These are phyloP conservation scores for Orthonyx spaldingii DNA, from an alignment of 2,113 vertebrate genomes.

Conservation along the genomic window DNA sequence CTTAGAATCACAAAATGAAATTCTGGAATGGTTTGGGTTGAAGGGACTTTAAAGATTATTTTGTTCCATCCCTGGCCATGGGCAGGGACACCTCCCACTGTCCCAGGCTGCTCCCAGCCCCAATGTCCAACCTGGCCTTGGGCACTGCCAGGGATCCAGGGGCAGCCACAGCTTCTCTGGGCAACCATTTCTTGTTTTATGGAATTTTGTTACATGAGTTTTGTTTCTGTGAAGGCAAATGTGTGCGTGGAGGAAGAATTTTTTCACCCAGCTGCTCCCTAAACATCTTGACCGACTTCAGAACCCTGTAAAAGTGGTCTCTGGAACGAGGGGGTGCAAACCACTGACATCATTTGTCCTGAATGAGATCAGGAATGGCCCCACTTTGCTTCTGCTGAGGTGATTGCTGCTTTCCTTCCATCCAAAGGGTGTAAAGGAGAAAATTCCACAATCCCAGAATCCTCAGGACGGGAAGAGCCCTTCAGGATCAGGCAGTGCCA, in stretches of 20 bases:
- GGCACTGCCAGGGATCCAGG: background rate
- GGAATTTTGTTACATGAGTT: background rate
- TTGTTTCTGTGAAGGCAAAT: background rate
- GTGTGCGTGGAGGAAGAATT: background rate
- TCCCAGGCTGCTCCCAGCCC: background rate
- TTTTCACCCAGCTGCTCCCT: background rate
- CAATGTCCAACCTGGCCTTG: background rate
- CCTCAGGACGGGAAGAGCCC: accelerated
- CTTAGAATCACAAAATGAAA: background rate
- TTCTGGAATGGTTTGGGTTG: background rate
- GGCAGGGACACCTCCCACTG: background rate
- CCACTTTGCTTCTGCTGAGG: background rate
- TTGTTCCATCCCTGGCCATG: accelerated
- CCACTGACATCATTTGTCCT: background rate
- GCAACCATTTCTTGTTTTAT: background rate
- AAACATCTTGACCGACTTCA: background rate
- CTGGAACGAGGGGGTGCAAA: background rate
- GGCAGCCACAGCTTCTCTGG: background rate
- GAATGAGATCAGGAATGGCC: background rate
- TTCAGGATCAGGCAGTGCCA: accelerated
- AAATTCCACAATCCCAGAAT: background rate
- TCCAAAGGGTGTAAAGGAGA: background rate
- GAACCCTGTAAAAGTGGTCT: background rate
- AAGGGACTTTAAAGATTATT: background rate
- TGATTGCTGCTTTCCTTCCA: background rate